Percentiles rank a stretch among this genome's conserved stretches.
phyloP scores from a whole-genome alignment of 2,888 invertebrate genomes.

The Fissipunctia ypsillon region DNA sequence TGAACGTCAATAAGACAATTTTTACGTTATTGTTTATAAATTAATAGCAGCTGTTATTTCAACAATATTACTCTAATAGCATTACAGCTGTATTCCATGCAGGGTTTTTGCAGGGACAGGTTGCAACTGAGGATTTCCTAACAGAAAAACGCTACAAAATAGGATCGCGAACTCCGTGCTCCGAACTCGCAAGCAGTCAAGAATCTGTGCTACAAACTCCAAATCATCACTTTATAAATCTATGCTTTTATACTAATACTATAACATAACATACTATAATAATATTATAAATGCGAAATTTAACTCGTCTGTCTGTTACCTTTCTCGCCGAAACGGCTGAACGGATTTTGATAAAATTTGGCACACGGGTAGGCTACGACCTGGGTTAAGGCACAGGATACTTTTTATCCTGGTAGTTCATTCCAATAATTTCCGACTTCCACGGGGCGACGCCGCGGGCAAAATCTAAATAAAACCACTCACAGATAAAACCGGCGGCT shows the following conservation, averaged over 20 bases:
- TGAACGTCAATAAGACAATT: not conserved
- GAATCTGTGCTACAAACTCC: not conserved
- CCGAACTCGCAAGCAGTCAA: not conserved
- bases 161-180: no score
- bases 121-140: not conserved
- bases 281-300: no score
- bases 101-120: not conserved
- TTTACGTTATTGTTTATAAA: not conserved
- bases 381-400: not conserved
- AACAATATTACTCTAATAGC: not conserved
- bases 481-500: conserved; percentile 96
- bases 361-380: not conserved
- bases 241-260: no score
- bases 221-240: not conserved
- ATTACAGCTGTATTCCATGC: no score
- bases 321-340: no score
- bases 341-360: not conserved
- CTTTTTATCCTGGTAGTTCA: no score
- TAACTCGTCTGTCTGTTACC: no score
- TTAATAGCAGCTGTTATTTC: not conserved
- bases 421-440: not conserved
- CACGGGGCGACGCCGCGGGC: not conserved
- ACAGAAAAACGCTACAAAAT: not conserved
- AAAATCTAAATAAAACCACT: conserved; percentile 82
- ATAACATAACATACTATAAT: no score